Evolutionary conservation across 2,113 vertebrate genomes (phyloP), one percentile per base, ranked within the genome.

Genomic region (Callochromis pleurospilus): DNA sequence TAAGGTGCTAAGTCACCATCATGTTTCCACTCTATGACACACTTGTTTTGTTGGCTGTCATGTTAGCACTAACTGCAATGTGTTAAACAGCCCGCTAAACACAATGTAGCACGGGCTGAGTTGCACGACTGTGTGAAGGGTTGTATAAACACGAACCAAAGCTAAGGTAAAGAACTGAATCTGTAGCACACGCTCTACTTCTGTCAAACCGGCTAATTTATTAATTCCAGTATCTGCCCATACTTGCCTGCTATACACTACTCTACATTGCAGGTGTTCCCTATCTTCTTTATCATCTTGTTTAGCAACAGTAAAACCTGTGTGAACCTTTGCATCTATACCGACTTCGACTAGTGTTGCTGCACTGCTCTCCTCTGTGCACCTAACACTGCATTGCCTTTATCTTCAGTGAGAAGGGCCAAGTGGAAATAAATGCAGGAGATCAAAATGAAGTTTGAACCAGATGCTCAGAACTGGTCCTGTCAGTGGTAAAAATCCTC

Each of bases 401-500:
- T 51, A 33, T 83, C 88, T 83, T 14, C 11, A 29, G 19, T 13
- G 29, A 73, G 29, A 70, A 42, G 17, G 47, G 31, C 79, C 60
- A 24, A 70, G 12, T 88, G 81, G 73, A 89, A 82, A 87, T 54
- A 87, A 87, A 81, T 55, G 49, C 62, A 56, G 60, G 60, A 68
- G 90, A 90, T 93, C 87, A 90, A 85, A 90, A 89, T 83, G 47
- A 79, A 80, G 88, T 75, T 51, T 13, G 56, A 88, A 68, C 90
- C 94, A 95, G 94, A 94, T 95, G 93, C 86, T 92, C 49, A 60
- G 77, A 91, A 40, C 58, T 82, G 82, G 82, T 75, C 58, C 84
- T 90, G 81, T 88, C 91, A 42, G 91, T 38, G 49, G 55, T 81
- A 82, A 91, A 68, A 91, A 88, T 88, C 92, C 49, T 90, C 83